Evolutionary conservation across 2,113 vertebrate species (phyloP), one percentile per base, ranked within the genome.

Genomic region (Toxotes chatareus): DNA sequence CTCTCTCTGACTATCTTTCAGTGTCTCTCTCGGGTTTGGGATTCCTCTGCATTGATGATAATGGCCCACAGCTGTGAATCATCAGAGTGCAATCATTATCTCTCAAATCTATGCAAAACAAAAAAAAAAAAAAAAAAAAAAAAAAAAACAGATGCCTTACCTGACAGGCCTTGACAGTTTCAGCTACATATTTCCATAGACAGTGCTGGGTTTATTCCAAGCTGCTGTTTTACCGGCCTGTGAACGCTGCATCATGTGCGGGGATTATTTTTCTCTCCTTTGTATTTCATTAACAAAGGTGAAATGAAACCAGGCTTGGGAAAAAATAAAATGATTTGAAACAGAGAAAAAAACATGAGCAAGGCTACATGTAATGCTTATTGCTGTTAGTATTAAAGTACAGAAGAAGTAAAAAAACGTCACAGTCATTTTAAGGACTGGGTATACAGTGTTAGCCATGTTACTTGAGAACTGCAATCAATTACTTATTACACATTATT

Each of bases 41-140:
- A 55, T 65, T 76, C 38, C 76, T 63, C 42, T 55, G 68, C 78
- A 67, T 62, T 61, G 57, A 49, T 73, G 81, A 85, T 87, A 79
- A 87, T 85, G 56, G 70, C 84, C 55, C 40, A 32, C 88, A 84
- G 82, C 86, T 87, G 85, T 85, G 76, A 57, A 80, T 85, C 79
- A 79, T 85, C 76, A 76, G 16, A 36, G 34, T 36, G 3, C 23
- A 74, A 86, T 84, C 71, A 89, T 91, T 73, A 85, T 73, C 72
- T 80, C 46, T 74, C 67, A 79, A 86, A 80, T 82, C 51, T 59
- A 9, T 44, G 34, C 62, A 79, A 31, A 27, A 27, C 27, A 27
- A 27, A 27, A 27, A 27, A 27, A 27, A 27, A 27, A 27, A 27
- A 27, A 27, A 27, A 27, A 1, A 27, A 27, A 27, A 27, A 27